These are phyloP conservation scores for Strix uralensis DNA, from an alignment of 2,113 vertebrate genomes.

Conservation along the genomic window DNA sequence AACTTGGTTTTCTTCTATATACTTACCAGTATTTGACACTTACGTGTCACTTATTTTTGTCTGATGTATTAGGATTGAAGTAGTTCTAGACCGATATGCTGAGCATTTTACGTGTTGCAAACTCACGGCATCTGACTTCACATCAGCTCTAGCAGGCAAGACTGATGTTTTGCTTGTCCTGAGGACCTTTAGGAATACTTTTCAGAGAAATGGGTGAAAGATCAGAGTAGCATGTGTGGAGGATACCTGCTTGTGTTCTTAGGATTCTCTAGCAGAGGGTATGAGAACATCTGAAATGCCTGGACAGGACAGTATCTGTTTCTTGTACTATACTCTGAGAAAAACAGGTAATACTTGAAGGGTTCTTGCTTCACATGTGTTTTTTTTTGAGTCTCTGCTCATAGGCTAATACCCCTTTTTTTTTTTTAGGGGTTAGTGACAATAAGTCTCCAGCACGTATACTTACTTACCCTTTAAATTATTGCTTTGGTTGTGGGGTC, in stretches of 20 bases:
- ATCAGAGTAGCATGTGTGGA: neutral
- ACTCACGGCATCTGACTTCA: neutral
- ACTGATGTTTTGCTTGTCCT: neutral
- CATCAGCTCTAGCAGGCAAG: neutral
- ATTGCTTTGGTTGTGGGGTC: neutral
- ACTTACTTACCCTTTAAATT: neutral
- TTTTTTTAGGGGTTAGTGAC: neutral
- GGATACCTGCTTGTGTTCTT: neutral
- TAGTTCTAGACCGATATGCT: fast-evolving
- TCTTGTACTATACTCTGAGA: neutral
- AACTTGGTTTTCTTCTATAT: neutral
- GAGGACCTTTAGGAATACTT: neutral
- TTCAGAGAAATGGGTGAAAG: neutral
- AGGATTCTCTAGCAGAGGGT: neutral
- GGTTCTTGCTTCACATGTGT: neutral
- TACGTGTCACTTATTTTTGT: neutral
- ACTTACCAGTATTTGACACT: fast-evolving
- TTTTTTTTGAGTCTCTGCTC: neutral
- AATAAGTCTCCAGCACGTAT: fast-evolving
- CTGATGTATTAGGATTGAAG: neutral
- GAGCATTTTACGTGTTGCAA: neutral
- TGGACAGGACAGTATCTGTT: neutral
- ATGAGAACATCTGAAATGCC: neutral
- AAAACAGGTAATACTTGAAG: neutral
- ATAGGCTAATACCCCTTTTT: neutral